Evolutionary conservation across 2,113 vertebrate species (phyloP).

Genomic region (Poeciliopsis occidentalis): DNA sequence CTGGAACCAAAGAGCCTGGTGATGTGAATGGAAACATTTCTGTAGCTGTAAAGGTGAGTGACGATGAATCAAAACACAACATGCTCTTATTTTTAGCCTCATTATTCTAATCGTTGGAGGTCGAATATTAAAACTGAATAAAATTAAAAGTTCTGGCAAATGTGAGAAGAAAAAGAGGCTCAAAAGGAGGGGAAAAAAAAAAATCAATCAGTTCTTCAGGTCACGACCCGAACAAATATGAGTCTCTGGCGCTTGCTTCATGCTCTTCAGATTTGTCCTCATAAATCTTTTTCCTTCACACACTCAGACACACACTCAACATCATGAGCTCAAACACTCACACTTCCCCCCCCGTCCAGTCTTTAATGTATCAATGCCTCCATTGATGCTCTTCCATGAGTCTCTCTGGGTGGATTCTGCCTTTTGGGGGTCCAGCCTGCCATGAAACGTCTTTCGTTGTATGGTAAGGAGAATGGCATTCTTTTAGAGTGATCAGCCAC

Average conservation of each 20-base stretch:
- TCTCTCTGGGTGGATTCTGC: constrained; percentile 53
- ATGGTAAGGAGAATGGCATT: neutral
- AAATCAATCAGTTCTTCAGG: constrained; percentile 23
- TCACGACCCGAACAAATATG: constrained; percentile 48
- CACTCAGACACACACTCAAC: constrained; percentile 44
- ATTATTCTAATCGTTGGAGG: neutral
- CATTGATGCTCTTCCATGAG: constrained; percentile 65
- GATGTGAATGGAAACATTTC: neutral
- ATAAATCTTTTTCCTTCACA: constrained; percentile 43
- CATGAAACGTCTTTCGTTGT: constrained; percentile 29
- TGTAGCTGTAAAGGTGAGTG: neutral
- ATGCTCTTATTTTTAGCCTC: neutral
- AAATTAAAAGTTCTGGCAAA: neutral
- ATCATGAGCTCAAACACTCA: constrained; percentile 31
- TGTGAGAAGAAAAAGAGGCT: constrained; percentile 13
- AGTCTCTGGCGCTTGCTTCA: constrained; percentile 44
- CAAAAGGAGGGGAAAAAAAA: constrained; percentile 30
- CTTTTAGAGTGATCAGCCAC: neutral
- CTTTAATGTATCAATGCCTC: constrained; percentile 69
- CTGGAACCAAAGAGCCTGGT: neutral
- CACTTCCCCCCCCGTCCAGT: constrained; percentile 48
- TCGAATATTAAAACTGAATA: neutral
- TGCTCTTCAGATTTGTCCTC: constrained; percentile 55
- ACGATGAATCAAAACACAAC: neutral
- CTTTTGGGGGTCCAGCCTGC: constrained; percentile 21